These are phyloP conservation scores for Hofmannophila pseudospretella DNA, from an alignment of 2,888 invertebrate genomes.

Conservation along the genomic window DNA sequence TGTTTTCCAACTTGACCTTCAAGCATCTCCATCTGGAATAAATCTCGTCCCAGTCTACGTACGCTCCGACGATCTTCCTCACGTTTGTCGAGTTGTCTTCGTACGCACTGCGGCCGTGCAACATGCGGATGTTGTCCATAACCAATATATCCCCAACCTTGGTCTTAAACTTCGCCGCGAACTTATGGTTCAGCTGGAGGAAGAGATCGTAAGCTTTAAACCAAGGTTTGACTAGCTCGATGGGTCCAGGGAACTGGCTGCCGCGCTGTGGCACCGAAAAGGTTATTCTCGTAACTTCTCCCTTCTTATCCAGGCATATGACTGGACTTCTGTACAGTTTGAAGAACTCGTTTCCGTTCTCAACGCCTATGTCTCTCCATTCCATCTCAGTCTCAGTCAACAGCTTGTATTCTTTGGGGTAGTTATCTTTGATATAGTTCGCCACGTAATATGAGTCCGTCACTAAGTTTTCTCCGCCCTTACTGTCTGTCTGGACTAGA, in stretches of 20 bases:
- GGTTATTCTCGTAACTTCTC: constrained; percentile 79
- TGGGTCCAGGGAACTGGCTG: constrained; percentile 79
- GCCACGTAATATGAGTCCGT: constrained; percentile 83
- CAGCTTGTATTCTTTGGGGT: constrained; percentile 77
- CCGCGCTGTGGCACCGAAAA: constrained; percentile 87
- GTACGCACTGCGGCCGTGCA: constrained; percentile 85
- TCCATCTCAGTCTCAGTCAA: constrained; percentile 80
- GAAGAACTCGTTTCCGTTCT: constrained; percentile 79
- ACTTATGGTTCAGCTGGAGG: constrained; percentile 77
- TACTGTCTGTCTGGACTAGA: constrained; percentile 78
- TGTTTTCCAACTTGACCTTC: constrained; percentile 45
- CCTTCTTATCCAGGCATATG: constrained; percentile 76
- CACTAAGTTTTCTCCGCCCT: constrained; percentile 83
- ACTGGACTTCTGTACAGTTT: constrained; percentile 80
- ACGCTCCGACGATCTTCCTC: constrained; percentile 84
- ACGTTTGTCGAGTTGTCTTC: constrained; percentile 72
- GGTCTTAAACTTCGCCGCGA: constrained; percentile 81
- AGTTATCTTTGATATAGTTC: constrained; percentile 71
- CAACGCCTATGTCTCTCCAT: constrained; percentile 84
- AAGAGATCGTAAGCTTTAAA: constrained; percentile 83
- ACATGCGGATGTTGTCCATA: constrained; percentile 84
- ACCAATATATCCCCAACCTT: constrained; percentile 82
- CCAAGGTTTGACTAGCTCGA: constrained; percentile 80
- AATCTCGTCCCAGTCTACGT: constrained; percentile 88
- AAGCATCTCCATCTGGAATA: constrained; percentile 79